Base-by-base conservation (phyloP, 2,888 invertebrate species). In the Alitta virens region DNA sequence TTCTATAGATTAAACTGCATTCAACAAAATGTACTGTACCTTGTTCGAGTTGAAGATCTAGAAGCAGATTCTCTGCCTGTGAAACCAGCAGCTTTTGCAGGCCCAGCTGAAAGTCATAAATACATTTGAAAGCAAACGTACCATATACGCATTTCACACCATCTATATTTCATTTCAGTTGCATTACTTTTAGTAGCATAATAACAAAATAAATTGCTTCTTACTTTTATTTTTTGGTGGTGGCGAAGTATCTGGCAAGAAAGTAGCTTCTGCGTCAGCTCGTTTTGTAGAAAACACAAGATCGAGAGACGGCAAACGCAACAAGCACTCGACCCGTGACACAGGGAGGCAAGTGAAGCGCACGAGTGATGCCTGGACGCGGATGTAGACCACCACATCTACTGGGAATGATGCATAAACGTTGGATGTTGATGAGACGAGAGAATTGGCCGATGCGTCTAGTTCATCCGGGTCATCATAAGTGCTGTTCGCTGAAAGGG, bases 381-480 rank as follows among this genome's bases (percentile, higher is more conserved):
- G 93, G 85, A 99, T 93, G 83, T 96, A 96, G 49, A 99, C 96
- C 72, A 99, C 92, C 25, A 99, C 96, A 84, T 99, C 98, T 0
- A 99, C 96, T 0, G 98, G 98, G 82, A 99, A 97, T 60, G 95
- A 79, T 25, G 91, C 26, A 12, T 60, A 60, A 73, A 42, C 55
- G 49, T 59, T 56, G 26, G 46, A 26, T 43, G 38, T 27, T 16
- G 59, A 38, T 14, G 63, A 64, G 18, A 66, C 64, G 50, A 68
- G 63, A n/a, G 65, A 67, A 38, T 64, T 65, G 27, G 63, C 64
- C n/a, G 53, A 57, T 24, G 58, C 52, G 49, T 60, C 64, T 57
- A 63, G 58, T 16, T 53, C 52, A 12, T 33, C 59, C 5, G 27
- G 33, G 33, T 33, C 33, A 33, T 33, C 33, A 12, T 33, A 33